Evolutionary conservation across 2,888 invertebrate species (phyloP).

Genomic region (Chironomus tentans): DNA sequence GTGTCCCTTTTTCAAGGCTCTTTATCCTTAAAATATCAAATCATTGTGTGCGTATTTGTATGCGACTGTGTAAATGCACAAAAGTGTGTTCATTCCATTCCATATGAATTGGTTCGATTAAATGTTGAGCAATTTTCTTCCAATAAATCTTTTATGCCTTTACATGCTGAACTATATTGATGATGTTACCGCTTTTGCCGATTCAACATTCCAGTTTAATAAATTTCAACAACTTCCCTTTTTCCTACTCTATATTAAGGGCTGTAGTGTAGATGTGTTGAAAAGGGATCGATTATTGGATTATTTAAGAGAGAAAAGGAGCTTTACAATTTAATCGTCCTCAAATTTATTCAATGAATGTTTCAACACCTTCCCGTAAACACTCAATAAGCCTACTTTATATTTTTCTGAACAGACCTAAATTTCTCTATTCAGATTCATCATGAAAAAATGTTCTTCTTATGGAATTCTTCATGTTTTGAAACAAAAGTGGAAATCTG

Average conservation of each 20-base stretch:
- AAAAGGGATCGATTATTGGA: neutral
- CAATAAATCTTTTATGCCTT: neutral
- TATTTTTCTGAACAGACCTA: too few species aligned
- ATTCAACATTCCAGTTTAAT: too few species aligned
- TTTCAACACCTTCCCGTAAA: neutral
- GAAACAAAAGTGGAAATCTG: too few species aligned
- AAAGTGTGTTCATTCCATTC: neutral
- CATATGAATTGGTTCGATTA: neutral
- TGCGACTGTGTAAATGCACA: neutral
- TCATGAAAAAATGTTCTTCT: too few species aligned
- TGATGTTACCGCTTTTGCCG: too few species aligned
- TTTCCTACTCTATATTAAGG: neutral
- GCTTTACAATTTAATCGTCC: neutral
- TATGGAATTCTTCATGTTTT: too few species aligned
- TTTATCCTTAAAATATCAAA: neutral
- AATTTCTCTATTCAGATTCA: too few species aligned
- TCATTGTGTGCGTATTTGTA: neutral
- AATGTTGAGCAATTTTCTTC: neutral
- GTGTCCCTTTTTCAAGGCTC: neutral
- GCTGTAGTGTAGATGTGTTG: neutral
- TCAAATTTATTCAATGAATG: neutral
- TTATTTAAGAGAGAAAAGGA: neutral
- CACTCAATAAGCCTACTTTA: too few species aligned
- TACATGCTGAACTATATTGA: too few species aligned
- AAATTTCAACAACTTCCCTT: neutral